These are phyloP conservation scores for Noctilio leporinus DNA, from an alignment of 2,113 vertebrate genomes.

Conservation along the genomic window DNA sequence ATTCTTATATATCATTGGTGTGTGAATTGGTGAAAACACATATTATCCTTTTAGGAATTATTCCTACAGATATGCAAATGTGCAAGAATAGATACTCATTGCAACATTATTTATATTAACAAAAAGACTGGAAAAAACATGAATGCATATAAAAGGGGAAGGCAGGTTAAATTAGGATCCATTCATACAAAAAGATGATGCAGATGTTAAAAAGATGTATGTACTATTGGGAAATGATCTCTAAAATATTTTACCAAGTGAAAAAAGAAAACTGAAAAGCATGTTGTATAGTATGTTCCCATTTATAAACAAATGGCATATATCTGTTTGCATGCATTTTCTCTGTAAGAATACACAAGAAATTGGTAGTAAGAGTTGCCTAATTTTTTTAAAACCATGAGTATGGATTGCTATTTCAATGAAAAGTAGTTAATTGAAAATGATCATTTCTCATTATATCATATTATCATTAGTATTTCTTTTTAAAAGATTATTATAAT, in stretches of 20 bases:
- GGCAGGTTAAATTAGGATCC: neutral
- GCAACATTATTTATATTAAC: neutral
- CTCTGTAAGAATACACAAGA: neutral
- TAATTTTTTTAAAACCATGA: neutral
- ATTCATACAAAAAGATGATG: neutral
- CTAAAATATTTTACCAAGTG: neutral
- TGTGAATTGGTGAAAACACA: neutral
- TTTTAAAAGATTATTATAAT: neutral
- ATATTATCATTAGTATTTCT: neutral
- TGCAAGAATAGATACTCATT: neutral
- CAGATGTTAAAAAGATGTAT: neutral
- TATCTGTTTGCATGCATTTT: neutral
- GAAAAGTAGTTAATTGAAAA: neutral
- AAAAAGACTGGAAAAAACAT: neutral
- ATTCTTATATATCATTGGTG: neutral
- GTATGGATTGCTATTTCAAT: neutral
- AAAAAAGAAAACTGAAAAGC: neutral
- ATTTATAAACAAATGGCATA: neutral
- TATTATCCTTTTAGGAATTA: neutral
- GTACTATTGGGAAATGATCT: neutral
- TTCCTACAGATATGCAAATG: neutral
- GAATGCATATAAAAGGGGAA: neutral
- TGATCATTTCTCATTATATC: neutral
- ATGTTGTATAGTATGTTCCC: neutral
- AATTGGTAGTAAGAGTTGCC: neutral